These are phyloP conservation scores for Cromileptes altivelis DNA, from an alignment of 2,113 vertebrate genomes.

Conservation along the genomic window DNA sequence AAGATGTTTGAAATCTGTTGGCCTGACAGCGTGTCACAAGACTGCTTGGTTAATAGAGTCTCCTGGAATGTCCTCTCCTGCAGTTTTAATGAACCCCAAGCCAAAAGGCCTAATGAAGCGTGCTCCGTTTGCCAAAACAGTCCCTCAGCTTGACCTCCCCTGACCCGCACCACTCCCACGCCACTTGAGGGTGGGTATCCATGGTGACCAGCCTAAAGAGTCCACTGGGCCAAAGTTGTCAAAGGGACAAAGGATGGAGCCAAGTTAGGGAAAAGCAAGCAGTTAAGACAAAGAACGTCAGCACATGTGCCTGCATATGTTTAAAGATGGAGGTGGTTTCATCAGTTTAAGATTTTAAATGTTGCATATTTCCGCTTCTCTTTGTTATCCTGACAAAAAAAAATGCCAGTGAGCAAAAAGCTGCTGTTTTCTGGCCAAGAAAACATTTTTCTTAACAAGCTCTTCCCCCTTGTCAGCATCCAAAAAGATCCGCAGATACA, in stretches of 20 bases:
- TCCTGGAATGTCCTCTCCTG: constrained; percentile 85
- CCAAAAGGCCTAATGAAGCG: constrained; percentile 86
- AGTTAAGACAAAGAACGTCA: constrained; percentile 45
- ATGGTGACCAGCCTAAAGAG: constrained; percentile 73
- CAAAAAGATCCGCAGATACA: constrained; percentile 53
- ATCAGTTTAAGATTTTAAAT: constrained; percentile 50
- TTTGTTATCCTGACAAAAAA: constrained; percentile 69
- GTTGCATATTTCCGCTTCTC: constrained; percentile 42
- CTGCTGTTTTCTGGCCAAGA: constrained; percentile 63
- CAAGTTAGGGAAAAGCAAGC: constrained; percentile 49
- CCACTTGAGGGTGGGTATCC: constrained; percentile 74
- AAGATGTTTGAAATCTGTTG: constrained; percentile 81
- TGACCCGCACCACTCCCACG: constrained; percentile 70
- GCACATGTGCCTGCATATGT: constrained; percentile 64
- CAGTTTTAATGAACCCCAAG: constrained; percentile 85
- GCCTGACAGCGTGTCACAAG: constrained; percentile 69
- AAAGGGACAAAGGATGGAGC: constrained; percentile 59
- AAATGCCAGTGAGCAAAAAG: constrained; percentile 65
- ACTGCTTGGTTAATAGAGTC: constrained; percentile 82
- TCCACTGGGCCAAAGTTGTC: constrained; percentile 57
- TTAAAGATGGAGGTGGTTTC: constrained; percentile 35
- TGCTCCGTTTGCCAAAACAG: constrained; percentile 81
- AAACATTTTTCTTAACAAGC: constrained; percentile 76
- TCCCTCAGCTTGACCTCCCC: constrained; percentile 73
- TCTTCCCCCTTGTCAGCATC: constrained; percentile 63